Evolutionary conservation across 2,113 vertebrate species (phyloP), one percentile per base, ranked within the genome.

Genomic region (Sprattus sprattus): DNA sequence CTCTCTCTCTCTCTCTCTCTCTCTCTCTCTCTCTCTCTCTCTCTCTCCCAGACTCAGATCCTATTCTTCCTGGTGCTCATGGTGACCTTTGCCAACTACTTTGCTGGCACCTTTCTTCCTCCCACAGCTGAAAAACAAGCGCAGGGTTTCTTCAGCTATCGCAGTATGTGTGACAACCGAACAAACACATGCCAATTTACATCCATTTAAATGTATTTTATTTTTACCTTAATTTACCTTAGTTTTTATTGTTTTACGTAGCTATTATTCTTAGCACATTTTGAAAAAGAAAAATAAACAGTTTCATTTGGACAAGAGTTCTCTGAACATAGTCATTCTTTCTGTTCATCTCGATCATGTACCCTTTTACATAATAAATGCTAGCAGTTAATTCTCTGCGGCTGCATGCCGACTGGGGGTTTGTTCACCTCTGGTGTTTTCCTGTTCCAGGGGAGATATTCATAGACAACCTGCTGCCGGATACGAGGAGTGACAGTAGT

Each of bases 81-180:
- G 85, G 50, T 95, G 20, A 94, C 95, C 1, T 95, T 96, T 85
- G 2, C 83, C 47, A 95, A 92, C 91, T 95, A 94, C 84, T 84
- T 96, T 25, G 90, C 95, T 44, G 95, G 94, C 4, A 95, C 94
- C 4, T 0, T 95, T 15, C 87, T 96, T 18, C 93, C 94, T 16
- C 85, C 91, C 32, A 83, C 84, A 1, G 18, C 32, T 81, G 87
- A 94, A 46, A 92, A 90, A 83, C 86, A 95, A 85, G 85, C 92
- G n/a, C 89, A 90, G 18, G 95, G 95, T 45, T 91, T 95, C 83
- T 96, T 96, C 88, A 90, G 90, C 83, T 96, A 96, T 85, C 88
- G 60, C 86, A 82, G 94, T 95, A 87, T 89, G 90, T 88, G 60
- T 75, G 13, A 78, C 28, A 11, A 78, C n/a, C 10, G 6, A 67